A percentile compares a stretch with the other conserved stretches of the same genome.
phyloP scores from a whole-genome alignment of 2,797 vertebrate genomes.

The Chrosomus eos region DNA sequence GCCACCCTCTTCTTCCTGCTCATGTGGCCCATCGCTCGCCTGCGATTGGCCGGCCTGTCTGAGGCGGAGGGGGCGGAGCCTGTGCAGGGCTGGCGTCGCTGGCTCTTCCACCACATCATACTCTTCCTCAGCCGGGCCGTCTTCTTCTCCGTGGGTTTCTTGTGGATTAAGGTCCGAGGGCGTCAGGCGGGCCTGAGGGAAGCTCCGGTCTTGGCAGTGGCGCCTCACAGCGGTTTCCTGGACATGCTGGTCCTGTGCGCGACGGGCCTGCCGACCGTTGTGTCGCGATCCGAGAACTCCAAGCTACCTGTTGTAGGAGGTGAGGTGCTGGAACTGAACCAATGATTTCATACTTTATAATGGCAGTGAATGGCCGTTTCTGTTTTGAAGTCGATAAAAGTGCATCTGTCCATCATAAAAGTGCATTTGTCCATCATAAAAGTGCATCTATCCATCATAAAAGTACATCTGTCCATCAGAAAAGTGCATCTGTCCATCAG shows the following conservation, averaged over 20 bases:
- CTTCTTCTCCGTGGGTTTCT: slow-evolving; percentile 85
- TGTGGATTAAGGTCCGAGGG: slow-evolving; percentile 85
- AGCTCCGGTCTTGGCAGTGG: slow-evolving; percentile 86
- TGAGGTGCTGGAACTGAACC: slow-evolving; percentile 66
- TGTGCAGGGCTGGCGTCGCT: slow-evolving; percentile 79
- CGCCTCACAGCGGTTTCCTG: slow-evolving; percentile 88
- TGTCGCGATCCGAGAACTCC: slow-evolving; percentile 87
- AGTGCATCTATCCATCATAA: no score
- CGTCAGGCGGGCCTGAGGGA: slow-evolving; percentile 79
- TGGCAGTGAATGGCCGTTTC: no score
- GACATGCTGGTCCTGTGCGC: slow-evolving; percentile 84
- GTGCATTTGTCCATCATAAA: no score
- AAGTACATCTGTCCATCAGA: no score
- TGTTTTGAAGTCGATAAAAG: no score
- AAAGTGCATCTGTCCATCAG: no score
- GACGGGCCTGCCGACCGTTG: slow-evolving; percentile 83
- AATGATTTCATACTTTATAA: no score
- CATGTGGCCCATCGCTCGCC: slow-evolving; percentile 84
- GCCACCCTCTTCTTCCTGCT: slow-evolving; percentile 79
- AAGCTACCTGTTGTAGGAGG: slow-evolving; percentile 88
- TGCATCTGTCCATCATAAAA: no score
- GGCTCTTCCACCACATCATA: slow-evolving; percentile 76
- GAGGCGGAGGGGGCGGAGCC: slow-evolving; percentile 77
- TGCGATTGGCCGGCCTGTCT: slow-evolving; percentile 80
- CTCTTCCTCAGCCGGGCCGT: slow-evolving; percentile 78